Conservation (phyloP, 2,113 vertebrate species). For the Nesoenas mayeri region DNA sequence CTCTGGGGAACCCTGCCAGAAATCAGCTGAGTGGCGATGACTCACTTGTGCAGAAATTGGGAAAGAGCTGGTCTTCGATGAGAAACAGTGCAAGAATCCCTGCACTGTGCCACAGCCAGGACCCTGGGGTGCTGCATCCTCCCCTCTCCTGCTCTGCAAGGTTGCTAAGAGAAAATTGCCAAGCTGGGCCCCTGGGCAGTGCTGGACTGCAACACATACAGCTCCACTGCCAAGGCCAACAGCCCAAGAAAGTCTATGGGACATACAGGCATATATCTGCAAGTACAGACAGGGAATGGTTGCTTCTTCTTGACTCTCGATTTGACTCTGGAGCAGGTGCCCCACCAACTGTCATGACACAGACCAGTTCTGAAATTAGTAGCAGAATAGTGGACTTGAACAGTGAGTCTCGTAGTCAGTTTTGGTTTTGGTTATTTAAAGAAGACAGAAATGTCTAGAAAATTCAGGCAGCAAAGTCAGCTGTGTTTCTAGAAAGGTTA, state of each 20-base stretch:
- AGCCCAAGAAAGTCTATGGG: rapidly evolving
- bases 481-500: not conserved
- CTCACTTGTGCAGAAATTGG: not conserved
- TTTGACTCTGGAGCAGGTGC: not conserved
- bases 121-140: rapidly evolving
- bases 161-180: not conserved
- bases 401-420: not conserved
- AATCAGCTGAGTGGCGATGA: not conserved
- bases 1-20: not conserved
- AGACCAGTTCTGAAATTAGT: not conserved
- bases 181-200: not conserved
- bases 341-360: not conserved
- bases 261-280: not conserved
- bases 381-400: not conserved
- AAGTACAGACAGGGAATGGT: not conserved
- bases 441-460: not conserved
- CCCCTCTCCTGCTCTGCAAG: not conserved
- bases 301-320: not conserved
- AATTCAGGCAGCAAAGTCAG: not conserved
- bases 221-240: not conserved
- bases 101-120: not conserved
- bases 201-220: rapidly evolving
- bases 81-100: not conserved
- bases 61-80: not conserved
- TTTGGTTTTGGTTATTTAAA: constrained; percentile 6